Evolutionary conservation across 1,140 invertebrate species (phyloP).

Genomic region (Hestina assimilis): DNA sequence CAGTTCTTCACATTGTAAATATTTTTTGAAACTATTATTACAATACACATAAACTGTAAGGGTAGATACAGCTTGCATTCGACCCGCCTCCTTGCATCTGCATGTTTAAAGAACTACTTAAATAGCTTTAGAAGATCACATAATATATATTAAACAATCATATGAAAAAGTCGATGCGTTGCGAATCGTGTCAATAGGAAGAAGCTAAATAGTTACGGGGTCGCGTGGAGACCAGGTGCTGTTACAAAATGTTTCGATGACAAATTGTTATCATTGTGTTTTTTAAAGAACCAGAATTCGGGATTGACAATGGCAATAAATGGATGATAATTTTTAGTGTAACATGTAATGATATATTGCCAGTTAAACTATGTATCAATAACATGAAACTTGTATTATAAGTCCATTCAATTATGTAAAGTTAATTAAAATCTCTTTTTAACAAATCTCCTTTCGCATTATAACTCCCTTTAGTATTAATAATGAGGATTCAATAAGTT

Average conservation of each 20-base stretch:
- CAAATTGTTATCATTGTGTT: constrained; percentile 68
- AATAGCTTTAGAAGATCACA: constrained; percentile 67
- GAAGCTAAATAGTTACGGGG: constrained; percentile 40
- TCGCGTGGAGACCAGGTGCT: constrained; percentile 63
- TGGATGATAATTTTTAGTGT: constrained; percentile 35
- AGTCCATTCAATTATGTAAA: no score
- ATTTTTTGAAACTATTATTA: constrained; percentile 7
- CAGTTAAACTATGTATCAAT: background rate
- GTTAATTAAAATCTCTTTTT: no score
- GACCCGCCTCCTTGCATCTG: constrained; percentile 53
- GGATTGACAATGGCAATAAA: constrained; percentile 41
- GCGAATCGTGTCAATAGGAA: constrained; percentile 49
- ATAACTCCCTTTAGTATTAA: no score
- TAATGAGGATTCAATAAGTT: no score
- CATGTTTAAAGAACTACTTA: constrained; percentile 69
- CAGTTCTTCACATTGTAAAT: background rate
- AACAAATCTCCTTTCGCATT: no score
- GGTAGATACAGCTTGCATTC: constrained; percentile 42
- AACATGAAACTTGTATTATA: no score
- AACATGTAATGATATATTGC: constrained; percentile 10
- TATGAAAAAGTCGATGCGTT: constrained; percentile 62
- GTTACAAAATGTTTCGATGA: constrained; percentile 49
- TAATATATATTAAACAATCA: constrained; percentile 73
- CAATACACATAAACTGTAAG: background rate
- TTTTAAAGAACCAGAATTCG: constrained; percentile 39